Conservation (phyloP, 2,888 invertebrate species). For the Dendrolimus houi region DNA sequence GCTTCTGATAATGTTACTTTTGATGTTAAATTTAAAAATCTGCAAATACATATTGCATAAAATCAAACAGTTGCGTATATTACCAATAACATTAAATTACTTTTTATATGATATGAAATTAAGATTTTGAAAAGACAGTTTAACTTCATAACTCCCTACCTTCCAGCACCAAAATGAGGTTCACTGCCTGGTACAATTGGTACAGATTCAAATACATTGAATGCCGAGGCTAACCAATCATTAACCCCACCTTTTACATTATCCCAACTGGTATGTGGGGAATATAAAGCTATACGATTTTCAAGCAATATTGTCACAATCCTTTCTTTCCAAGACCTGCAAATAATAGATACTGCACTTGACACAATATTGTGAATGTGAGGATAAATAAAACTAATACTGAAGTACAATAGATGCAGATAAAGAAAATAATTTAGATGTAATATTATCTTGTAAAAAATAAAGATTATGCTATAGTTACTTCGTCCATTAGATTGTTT, state of each 20-base stretch:
- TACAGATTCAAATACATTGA: constrained; percentile 51
- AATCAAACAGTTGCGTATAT: too few relatives aligned
- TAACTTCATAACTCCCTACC: constrained; percentile 26
- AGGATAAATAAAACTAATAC: too few relatives aligned
- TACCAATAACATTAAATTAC: too few relatives aligned
- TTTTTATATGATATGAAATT: too few relatives aligned
- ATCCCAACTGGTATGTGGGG: constrained; percentile 96
- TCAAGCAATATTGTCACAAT: constrained; percentile 87
- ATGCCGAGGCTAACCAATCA: constrained; percentile 91
- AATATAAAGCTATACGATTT: constrained; percentile 91
- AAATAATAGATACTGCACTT: constrained; percentile 10
- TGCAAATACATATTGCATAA: constrained; percentile 20
- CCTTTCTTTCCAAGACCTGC: constrained; percentile 86
- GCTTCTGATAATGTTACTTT: constrained; percentile 72
- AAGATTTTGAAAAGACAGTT: too few relatives aligned
- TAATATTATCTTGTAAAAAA: too few relatives aligned
- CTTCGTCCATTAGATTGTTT: too few relatives aligned
- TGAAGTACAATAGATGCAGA: too few relatives aligned
- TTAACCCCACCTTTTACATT: constrained; percentile 89
- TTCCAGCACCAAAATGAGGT: constrained; percentile 69
- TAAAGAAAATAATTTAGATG: too few relatives aligned
- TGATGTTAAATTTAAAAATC: constrained; percentile 36
- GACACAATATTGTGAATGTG: too few relatives aligned
- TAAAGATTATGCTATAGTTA: too few relatives aligned
- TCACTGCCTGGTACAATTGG: constrained; percentile 53